These are phyloP conservation scores for Melanaphis sacchari DNA, from an alignment of 1,140 invertebrate genomes.

Conservation along the genomic window DNA sequence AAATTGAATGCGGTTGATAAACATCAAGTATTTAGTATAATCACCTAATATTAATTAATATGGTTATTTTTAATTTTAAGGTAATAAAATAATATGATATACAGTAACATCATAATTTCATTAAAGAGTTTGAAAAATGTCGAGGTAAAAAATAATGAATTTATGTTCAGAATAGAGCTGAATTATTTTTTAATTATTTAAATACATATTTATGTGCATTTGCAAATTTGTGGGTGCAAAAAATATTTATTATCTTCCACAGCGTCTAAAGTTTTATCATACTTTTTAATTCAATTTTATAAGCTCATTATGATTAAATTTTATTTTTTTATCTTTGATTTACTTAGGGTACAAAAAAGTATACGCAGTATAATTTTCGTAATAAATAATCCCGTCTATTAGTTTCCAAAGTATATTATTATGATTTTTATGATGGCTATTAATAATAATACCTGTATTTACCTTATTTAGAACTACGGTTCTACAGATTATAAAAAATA, in stretches of 20 bases:
- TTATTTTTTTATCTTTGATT: not conserved
- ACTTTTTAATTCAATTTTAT: not conserved
- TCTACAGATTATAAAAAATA: not conserved
- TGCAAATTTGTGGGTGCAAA: not conserved
- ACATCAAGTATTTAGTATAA: not conserved
- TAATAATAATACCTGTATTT: not conserved
- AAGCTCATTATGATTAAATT: not conserved
- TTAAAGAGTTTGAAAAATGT: not conserved
- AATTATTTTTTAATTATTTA: not conserved
- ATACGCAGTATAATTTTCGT: not conserved
- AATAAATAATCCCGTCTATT: not conserved
- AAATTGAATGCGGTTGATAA: not conserved
- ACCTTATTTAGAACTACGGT: not conserved
- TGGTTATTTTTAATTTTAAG: not conserved
- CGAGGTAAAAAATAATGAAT: not conserved
- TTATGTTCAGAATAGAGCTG: not conserved
- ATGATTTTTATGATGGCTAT: not conserved
- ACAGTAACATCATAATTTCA: not conserved
- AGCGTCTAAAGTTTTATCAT: not conserved
- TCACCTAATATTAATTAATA: not conserved
- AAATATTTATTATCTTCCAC: not conserved
- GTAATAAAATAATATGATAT: not conserved
- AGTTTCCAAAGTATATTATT: not conserved
- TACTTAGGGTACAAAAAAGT: not conserved
- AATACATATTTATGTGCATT: slow-evolving; percentile 7